Evolutionary conservation across 2,797 vertebrate species (phyloP).

Genomic region (Sylvia borin): DNA sequence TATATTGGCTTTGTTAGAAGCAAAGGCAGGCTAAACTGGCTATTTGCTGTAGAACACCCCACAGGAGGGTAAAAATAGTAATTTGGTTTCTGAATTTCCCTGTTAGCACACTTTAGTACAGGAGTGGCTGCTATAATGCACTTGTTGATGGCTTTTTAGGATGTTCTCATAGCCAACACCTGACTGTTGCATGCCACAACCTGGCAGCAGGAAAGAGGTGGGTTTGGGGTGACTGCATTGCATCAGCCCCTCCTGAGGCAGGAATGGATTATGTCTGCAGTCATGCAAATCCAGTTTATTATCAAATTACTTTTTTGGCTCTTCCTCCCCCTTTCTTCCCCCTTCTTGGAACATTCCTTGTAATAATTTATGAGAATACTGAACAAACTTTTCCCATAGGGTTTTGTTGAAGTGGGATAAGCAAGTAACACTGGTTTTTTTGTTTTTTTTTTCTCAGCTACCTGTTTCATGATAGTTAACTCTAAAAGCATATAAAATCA

Average conservation of each 20-base stretch:
- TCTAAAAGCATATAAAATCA: neutral
- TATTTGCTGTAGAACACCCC: neutral
- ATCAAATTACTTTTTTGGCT: neutral
- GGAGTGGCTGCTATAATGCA: neutral
- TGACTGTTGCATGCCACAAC: accelerated
- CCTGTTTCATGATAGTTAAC: neutral
- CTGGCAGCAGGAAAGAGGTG: neutral
- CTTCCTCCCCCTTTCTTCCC: neutral
- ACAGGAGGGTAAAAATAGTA: neutral
- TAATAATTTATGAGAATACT: neutral
- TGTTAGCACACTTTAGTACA: neutral
- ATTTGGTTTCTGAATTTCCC: neutral
- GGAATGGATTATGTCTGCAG: neutral
- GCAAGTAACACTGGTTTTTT: neutral
- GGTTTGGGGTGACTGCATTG: neutral
- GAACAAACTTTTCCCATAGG: neutral
- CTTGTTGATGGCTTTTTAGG: neutral
- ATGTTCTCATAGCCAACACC: accelerated
- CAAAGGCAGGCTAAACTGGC: neutral
- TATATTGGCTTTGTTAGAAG: neutral
- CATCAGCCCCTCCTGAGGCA: neutral
- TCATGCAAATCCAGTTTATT: neutral
- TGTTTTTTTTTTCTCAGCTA: neutral
- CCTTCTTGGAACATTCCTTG: neutral
- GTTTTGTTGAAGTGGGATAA: neutral